Conservation (phyloP, 1,140 invertebrate genomes). For the Ostrea edulis region DNA sequence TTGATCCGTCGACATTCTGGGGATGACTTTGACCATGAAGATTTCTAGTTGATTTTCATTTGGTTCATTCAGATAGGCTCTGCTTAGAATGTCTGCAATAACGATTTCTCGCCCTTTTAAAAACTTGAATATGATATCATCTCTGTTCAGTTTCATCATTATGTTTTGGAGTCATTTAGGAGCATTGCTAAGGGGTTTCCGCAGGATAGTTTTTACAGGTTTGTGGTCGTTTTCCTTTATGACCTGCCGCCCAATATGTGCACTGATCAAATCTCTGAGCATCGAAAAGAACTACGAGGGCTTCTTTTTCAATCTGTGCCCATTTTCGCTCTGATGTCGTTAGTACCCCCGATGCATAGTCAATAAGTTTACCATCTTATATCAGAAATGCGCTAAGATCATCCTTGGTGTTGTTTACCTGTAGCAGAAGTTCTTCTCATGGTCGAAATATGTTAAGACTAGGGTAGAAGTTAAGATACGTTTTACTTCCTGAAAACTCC, state of each 20-base stretch:
- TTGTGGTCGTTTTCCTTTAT: constrained; percentile 75
- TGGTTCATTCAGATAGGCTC: background rate
- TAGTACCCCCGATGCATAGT: constrained; percentile 78
- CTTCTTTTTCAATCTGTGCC: constrained; percentile 80
- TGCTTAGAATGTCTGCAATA: constrained; percentile 38
- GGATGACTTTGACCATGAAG: too few species aligned
- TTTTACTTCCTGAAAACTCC: constrained; percentile 63
- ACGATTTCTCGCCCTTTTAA: constrained; percentile 24
- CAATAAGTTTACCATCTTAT: constrained; percentile 78
- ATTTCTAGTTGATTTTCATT: too few species aligned
- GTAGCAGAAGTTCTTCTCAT: constrained; percentile 55
- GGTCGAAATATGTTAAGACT: constrained; percentile 62
- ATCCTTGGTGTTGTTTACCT: constrained; percentile 63
- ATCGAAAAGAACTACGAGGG: constrained; percentile 80
- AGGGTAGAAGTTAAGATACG: constrained; percentile 57
- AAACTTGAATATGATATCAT: constrained; percentile 51
- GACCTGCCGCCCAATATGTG: constrained; percentile 67
- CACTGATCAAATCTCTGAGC: constrained; percentile 66
- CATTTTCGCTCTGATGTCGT: constrained; percentile 79
- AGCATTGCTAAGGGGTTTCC: constrained; percentile 68
- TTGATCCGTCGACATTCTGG: too few species aligned
- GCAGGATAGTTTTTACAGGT: constrained; percentile 75
- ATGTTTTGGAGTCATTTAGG: constrained; percentile 51
- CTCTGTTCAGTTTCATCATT: constrained; percentile 60
- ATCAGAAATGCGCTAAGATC: constrained; percentile 78